Conservation (phyloP, 1,140 invertebrate genomes). For the Liolophura sinensis region DNA sequence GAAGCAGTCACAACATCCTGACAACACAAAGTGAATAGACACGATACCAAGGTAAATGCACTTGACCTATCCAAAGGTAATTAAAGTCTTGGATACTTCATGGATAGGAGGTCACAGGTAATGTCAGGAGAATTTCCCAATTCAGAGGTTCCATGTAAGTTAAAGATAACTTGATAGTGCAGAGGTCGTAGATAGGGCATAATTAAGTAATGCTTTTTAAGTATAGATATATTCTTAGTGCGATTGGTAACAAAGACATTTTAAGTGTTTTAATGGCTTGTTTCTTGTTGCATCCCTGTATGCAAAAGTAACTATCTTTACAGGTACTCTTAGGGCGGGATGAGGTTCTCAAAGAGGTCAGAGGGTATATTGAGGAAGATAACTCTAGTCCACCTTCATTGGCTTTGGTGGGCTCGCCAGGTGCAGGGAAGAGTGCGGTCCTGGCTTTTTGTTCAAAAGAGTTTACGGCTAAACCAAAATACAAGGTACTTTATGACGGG, state of each 20-base stretch:
- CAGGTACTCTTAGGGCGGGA: conserved; percentile 33
- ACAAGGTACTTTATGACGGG: conserved; percentile 18
- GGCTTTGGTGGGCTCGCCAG: conserved; percentile 25
- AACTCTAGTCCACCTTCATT: conserved; percentile 7
- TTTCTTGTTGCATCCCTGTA: background rate
- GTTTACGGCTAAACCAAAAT: conserved; percentile 13
- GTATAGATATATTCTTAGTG: background rate
- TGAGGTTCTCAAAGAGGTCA: conserved; percentile 12
- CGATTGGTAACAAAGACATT: background rate
- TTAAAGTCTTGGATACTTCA: no score
- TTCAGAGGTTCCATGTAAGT: no score
- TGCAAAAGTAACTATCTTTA: background rate
- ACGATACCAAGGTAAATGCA: no score
- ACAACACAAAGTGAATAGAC: no score
- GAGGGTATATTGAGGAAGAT: conserved; percentile 15
- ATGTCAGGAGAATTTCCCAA: no score
- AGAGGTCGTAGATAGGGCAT: no score
- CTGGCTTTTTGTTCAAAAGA: conserved; percentile 21
- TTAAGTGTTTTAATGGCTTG: background rate
- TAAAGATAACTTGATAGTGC: no score
- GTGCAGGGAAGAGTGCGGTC: conserved; percentile 33
- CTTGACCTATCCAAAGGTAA: no score
- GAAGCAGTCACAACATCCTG: no score
- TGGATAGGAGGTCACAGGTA: no score
- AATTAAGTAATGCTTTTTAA: no score